Evolutionary conservation across 2,113 vertebrate species (phyloP).

Genomic region (Macroglossus sobrinus): DNA sequence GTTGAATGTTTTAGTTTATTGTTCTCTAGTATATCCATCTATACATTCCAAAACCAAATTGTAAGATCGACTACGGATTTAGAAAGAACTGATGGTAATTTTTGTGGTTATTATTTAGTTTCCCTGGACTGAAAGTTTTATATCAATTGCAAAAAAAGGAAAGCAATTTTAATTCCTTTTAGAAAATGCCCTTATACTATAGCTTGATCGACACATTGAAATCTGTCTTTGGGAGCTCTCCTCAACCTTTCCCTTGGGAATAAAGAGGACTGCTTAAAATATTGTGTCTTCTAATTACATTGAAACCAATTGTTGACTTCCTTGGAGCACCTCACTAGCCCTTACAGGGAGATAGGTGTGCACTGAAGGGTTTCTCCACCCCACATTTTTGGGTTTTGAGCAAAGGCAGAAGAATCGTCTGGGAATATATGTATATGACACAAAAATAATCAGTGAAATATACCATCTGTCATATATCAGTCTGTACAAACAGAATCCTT

Average conservation of each 20-base stretch:
- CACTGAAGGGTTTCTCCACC: background rate
- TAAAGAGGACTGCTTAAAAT: background rate
- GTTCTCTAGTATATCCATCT: background rate
- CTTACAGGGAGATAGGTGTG: background rate
- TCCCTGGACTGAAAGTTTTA: background rate
- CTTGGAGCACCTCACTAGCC: background rate
- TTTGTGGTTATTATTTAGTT: constrained; percentile 37
- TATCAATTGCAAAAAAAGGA: background rate
- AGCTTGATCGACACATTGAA: background rate
- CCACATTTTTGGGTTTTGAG: background rate
- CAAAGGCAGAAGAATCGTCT: background rate
- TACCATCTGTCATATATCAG: background rate
- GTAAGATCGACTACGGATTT: background rate
- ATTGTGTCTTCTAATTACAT: background rate
- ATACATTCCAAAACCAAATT: background rate
- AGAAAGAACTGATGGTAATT: background rate
- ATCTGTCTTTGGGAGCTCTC: constrained; percentile 4
- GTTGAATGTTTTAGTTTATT: background rate
- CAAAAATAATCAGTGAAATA: background rate
- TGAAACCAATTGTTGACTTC: background rate
- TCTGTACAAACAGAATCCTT: background rate
- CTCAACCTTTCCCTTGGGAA: background rate
- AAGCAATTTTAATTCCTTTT: constrained; percentile 22
- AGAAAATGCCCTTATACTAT: background rate
- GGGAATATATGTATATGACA: background rate